Evolutionary conservation across 2,797 vertebrate species (phyloP).

Genomic region (Mareca penelope): DNA sequence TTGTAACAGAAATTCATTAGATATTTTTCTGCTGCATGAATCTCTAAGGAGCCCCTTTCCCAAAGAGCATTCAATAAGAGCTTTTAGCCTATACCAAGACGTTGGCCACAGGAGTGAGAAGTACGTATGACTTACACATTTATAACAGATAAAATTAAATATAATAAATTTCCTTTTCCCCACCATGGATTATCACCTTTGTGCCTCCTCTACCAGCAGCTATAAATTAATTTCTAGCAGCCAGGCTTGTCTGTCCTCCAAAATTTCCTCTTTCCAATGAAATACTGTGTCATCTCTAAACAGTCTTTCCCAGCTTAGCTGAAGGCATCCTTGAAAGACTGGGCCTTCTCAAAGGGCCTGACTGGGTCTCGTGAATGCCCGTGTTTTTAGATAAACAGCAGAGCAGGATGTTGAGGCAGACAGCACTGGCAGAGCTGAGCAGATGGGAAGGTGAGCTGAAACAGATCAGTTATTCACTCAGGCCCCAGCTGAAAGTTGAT

Average conservation of each 20-base stretch:
- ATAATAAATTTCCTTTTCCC: background rate
- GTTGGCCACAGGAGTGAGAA: background rate
- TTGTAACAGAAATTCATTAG: background rate
- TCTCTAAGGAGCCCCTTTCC: background rate
- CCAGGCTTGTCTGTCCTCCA: background rate
- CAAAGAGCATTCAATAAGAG: background rate
- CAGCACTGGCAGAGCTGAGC: constrained; percentile 15
- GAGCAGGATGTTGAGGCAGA: constrained; percentile 52
- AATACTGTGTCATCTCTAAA: background rate
- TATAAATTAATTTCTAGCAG: constrained; percentile 9
- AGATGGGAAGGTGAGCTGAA: constrained; percentile 53
- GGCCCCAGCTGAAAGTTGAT: background rate
- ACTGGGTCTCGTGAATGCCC: background rate
- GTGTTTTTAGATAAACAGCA: constrained; percentile 43
- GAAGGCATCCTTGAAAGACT: constrained; percentile 5
- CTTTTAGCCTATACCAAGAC: background rate
- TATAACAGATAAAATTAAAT: background rate
- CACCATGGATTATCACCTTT: background rate
- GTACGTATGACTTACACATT: background rate
- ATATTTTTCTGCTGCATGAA: background rate
- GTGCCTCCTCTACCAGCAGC: background rate
- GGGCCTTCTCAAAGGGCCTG: constrained; percentile 15
- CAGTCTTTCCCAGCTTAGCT: background rate
- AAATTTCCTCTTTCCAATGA: background rate
- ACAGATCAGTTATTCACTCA: constrained; percentile 59